Percentiles rank a stretch among this genome's conserved stretches.
These are phyloP conservation scores for Papilio machaon DNA, from an alignment of 1,140 invertebrate genomes.

Conservation along the genomic window DNA sequence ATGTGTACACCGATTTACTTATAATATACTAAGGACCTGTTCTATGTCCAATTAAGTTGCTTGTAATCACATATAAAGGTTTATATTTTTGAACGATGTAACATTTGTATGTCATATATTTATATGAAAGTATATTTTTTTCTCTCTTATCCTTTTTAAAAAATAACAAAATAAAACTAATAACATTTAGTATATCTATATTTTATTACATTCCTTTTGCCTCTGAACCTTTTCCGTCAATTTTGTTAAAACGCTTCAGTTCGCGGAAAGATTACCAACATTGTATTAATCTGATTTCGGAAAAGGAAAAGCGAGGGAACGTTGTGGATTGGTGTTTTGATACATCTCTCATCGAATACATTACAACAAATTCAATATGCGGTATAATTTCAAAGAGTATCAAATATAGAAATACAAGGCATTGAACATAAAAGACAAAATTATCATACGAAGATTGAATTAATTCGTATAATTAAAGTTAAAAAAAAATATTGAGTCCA, in stretches of 20 bases:
- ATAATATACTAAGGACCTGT: background rate
- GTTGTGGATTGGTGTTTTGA: constrained; percentile 22
- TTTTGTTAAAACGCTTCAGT: constrained; percentile 2
- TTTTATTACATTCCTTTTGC: background rate
- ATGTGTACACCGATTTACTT: background rate
- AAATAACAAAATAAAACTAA: background rate
- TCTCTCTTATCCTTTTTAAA: no score
- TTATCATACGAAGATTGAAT: background rate
- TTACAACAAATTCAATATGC: background rate
- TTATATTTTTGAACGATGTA: no score
- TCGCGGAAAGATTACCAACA: constrained; percentile 30
- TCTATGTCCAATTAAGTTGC: background rate
- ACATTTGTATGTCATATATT: no score
- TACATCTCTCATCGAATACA: background rate
- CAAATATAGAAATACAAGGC: background rate
- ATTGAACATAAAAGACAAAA: background rate
- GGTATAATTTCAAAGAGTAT: background rate
- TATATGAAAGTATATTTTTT: no score
- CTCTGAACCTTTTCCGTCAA: background rate
- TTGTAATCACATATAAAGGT: background rate
- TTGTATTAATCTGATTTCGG: constrained; percentile 33
- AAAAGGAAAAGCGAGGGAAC: constrained; percentile 13
- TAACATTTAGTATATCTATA: background rate
- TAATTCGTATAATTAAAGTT: no score
- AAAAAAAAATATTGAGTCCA: background rate